Conservation (phyloP, 2,113 vertebrate genomes). For the Willisornis vidua region DNA sequence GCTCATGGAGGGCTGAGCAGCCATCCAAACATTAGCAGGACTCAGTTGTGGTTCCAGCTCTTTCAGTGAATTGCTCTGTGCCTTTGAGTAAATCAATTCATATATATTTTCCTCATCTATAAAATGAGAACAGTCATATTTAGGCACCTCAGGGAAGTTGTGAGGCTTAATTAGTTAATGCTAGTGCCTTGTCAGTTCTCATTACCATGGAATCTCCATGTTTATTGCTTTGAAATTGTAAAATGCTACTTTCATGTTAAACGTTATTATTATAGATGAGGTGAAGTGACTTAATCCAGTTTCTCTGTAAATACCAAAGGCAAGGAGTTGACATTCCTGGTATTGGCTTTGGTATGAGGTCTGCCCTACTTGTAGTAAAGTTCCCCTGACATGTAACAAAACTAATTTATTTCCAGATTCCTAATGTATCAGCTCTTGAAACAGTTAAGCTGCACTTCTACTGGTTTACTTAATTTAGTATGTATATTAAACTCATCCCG, state of each 20-base stretch:
- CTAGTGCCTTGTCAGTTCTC: constrained; percentile 22
- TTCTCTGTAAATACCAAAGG: neutral
- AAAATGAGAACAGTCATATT: neutral
- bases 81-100: neutral
- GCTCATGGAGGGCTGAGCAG: neutral
- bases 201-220: neutral
- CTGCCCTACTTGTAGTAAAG: neutral
- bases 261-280: neutral
- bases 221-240: constrained; percentile 35
- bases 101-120: neutral
- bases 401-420: neutral
- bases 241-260: neutral
- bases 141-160: neutral
- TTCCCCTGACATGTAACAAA: neutral
- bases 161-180: constrained; percentile 6
- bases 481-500: neutral
- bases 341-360: neutral
- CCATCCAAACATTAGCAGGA: neutral
- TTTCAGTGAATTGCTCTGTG: neutral
- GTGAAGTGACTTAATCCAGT: neutral
- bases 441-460: neutral
- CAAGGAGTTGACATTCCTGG: neutral
- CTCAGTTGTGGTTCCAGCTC: neutral
- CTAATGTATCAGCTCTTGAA: neutral
- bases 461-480: neutral